Conservation (phyloP, 2,113 vertebrate species). For the Proteles cristata region DNA sequence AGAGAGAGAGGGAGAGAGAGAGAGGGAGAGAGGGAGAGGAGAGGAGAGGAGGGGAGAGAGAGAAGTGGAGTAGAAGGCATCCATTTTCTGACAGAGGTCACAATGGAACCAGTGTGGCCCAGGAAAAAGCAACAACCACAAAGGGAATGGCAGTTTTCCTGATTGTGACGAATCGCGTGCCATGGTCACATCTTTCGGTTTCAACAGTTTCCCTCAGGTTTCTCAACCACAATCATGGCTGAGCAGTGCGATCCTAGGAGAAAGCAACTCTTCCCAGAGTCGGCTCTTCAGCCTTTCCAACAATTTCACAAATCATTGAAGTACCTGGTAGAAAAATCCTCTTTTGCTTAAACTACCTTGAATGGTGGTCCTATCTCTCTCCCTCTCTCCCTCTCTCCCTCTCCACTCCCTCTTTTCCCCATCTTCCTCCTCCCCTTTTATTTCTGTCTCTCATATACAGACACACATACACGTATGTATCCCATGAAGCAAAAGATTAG, state of each 20-base stretch:
- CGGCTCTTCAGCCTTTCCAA: not conserved
- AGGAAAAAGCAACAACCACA: not conserved
- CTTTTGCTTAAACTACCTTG: not conserved
- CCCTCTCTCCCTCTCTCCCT: not conserved
- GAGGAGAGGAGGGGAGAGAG: not conserved
- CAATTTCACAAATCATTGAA: not conserved
- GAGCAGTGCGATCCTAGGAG: not conserved
- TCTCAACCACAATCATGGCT: not conserved
- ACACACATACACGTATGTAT: not conserved
- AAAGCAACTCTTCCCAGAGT: not conserved
- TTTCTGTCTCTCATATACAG: not conserved
- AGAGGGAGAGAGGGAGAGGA: not conserved
- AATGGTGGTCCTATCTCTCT: not conserved
- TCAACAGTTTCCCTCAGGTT: not conserved
- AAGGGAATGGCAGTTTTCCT: not conserved
- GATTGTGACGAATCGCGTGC: not conserved
- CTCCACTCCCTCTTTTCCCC: conserved; percentile 24
- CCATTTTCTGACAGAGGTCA: not conserved
- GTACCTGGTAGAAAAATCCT: not conserved
- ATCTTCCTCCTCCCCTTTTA: not conserved
- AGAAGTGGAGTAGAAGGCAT: not conserved
- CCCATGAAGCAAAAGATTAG: not conserved
- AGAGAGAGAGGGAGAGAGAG: too few species aligned
- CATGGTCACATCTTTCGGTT: not conserved
- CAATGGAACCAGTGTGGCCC: not conserved